Conservation (phyloP, 2,113 vertebrate genomes). For the Poecile atricapillus region DNA sequence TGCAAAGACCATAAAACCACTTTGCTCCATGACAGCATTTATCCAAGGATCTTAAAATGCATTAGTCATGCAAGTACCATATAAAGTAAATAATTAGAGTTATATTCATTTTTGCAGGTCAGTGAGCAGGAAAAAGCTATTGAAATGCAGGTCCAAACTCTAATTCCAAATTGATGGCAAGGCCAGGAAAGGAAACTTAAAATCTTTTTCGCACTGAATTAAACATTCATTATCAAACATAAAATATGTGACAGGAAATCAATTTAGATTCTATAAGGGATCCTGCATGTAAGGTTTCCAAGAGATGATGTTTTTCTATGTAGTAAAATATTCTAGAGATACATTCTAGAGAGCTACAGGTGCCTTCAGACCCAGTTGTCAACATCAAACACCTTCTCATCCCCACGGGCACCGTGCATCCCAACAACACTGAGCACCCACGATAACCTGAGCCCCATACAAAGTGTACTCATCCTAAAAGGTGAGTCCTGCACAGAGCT, state of each 20-base stretch:
- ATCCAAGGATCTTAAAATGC: neutral
- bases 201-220: neutral
- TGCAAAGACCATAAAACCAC: neutral
- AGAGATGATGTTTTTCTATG: fast-evolving
- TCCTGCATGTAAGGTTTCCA: neutral
- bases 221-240: neutral
- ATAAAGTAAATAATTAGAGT: neutral
- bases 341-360: neutral
- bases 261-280: neutral
- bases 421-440: neutral
- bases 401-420: neutral
- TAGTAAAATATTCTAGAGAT: neutral
- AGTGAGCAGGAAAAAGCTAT: neutral
- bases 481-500: neutral
- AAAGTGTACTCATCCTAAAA: neutral
- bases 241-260: neutral
- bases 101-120: neutral
- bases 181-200: neutral
- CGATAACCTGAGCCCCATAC: neutral
- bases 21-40: neutral
- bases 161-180: neutral
- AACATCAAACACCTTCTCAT: neutral
- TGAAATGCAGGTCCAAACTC: neutral
- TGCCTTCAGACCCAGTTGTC: neutral
- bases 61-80: neutral